phyloP scores from a whole-genome alignment of 2,797 vertebrate species.

The Nasua narica region DNA sequence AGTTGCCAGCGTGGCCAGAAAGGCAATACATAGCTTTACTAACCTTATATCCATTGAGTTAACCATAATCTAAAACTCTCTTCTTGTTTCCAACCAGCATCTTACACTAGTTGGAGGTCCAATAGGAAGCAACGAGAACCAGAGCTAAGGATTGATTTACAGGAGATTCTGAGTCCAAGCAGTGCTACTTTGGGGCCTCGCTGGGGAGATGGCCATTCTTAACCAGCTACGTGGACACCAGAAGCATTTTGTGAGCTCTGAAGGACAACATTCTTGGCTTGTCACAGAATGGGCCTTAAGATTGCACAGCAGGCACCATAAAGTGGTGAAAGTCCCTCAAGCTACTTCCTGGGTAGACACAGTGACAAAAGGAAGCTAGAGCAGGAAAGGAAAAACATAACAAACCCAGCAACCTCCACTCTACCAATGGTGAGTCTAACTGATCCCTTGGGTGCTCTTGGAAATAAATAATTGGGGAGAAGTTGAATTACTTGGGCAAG shows the following conservation, averaged over 20 bases:
- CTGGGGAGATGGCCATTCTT: neutral
- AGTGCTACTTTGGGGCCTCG: neutral
- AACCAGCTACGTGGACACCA: neutral
- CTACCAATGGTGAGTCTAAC: neutral
- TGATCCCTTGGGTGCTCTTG: neutral
- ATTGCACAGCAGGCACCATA: neutral
- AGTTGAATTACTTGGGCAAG: neutral
- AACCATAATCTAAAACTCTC: neutral
- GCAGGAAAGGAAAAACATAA: neutral
- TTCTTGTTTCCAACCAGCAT: neutral
- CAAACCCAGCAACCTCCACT: neutral
- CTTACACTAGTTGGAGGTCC: neutral
- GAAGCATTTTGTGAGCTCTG: neutral
- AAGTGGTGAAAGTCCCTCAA: neutral
- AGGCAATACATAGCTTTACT: too few species aligned
- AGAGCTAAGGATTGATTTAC: neutral
- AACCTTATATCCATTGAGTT: neutral
- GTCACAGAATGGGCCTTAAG: neutral
- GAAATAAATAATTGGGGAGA: neutral
- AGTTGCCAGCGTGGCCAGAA: neutral
- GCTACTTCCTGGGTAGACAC: neutral
- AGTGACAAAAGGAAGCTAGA: neutral
- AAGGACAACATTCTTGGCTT: neutral
- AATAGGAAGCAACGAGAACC: neutral
- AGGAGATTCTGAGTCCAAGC: neutral